Evolutionary conservation across 2,797 vertebrate species (phyloP).

Genomic region (Ciconia nigra): DNA sequence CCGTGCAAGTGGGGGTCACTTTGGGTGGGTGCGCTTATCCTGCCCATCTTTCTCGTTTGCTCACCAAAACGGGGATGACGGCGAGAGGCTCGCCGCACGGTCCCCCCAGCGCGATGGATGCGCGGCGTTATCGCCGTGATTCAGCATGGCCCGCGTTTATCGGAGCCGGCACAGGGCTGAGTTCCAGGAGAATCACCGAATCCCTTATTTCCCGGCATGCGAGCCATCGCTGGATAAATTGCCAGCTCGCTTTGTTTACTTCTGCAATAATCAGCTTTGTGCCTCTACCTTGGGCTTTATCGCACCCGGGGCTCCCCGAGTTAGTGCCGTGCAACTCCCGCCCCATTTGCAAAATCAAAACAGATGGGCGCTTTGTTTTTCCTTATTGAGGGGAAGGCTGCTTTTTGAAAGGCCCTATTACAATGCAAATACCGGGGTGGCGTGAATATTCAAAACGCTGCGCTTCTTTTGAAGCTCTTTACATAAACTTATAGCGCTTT

Average conservation of each 20-base stretch:
- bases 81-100: not conserved
- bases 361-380: slow-evolving; percentile 37
- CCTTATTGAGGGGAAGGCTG: not conserved
- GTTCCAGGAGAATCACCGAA: not conserved
- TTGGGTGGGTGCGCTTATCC: not conserved
- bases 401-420: not conserved
- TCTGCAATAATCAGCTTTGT: not conserved
- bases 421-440: not conserved
- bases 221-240: not conserved
- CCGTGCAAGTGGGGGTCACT: not conserved
- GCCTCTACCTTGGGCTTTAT: not conserved
- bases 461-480: not conserved
- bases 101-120: not conserved
- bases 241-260: not conserved
- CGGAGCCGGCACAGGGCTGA: not conserved
- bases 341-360: not conserved
- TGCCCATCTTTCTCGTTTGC: accelerated
- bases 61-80: not conserved
- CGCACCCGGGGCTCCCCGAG: not conserved
- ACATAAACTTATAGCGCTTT: not conserved
- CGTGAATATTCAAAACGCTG: not conserved
- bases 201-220: not conserved
- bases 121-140: not conserved
- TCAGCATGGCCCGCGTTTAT: not conserved
- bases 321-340: not conserved